Conservation (phyloP, 2,888 invertebrate species). For the Leptinotarsa juncta region DNA sequence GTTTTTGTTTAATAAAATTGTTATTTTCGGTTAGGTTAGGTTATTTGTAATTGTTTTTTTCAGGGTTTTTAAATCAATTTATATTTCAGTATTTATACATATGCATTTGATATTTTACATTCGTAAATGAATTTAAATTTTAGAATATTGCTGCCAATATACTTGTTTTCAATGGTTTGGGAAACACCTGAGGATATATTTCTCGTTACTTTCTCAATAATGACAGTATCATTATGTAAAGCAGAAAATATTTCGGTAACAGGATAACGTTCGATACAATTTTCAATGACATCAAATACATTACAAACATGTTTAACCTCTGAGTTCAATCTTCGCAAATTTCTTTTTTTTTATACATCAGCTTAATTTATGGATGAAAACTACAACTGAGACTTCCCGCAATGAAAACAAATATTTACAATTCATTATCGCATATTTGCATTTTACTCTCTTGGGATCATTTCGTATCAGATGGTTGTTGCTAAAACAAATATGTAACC, state of each 20-base stretch:
- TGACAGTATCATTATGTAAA: not conserved
- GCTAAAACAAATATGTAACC: not conserved
- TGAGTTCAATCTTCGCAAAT: not conserved
- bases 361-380: not conserved
- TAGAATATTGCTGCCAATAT: too few species aligned
- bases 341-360: not conserved
- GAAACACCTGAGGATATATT: too few species aligned
- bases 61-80: too few species aligned
- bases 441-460: not conserved
- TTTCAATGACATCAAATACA: not conserved
- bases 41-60: too few species aligned
- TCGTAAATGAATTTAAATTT: too few species aligned
- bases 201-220: too few species aligned
- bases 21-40: too few species aligned
- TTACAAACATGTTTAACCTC: not conserved
- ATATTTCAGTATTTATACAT: too few species aligned
- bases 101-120: too few species aligned
- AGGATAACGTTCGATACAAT: not conserved
- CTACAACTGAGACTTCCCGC: not conserved
- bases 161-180: too few species aligned
- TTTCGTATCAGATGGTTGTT: not conserved
- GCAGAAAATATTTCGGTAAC: too few species aligned
- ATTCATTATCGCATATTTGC: not conserved
- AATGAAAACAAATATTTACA: conserved; percentile 5
- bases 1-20: too few species aligned